Conservation (phyloP, 2,888 invertebrate species). For the Saturnia pavonia region DNA sequence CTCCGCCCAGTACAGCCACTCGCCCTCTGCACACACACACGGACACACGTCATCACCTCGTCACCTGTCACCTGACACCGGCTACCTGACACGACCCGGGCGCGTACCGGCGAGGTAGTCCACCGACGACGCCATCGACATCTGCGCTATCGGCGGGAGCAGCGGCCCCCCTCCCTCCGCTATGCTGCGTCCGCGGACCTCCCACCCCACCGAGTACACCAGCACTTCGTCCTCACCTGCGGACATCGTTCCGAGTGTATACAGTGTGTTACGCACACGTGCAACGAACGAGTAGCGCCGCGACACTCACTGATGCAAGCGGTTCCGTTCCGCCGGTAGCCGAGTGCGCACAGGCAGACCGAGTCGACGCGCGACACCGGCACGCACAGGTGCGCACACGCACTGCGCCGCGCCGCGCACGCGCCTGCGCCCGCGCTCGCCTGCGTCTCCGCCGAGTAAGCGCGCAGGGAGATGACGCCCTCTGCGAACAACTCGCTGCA, state of each 20-base stretch:
- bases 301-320: slow-evolving; percentile 32
- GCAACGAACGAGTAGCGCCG: neutral
- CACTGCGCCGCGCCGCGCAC: slow-evolving; percentile 81
- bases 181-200: slow-evolving; percentile 82
- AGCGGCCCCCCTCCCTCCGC: slow-evolving; percentile 31
- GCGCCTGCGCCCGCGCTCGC: slow-evolving; percentile 73
- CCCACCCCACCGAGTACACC: slow-evolving; percentile 89
- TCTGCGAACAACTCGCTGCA: slow-evolving; percentile 67
- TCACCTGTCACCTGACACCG: neutral
- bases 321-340: slow-evolving; percentile 58
- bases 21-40: slow-evolving; percentile 60
- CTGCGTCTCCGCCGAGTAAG: slow-evolving; percentile 84
- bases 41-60: neutral
- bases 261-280: no score
- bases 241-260: no score
- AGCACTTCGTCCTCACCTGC: slow-evolving; percentile 84
- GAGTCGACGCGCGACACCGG: slow-evolving; percentile 80
- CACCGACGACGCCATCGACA: slow-evolving; percentile 88
- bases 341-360: slow-evolving; percentile 89
- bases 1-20: slow-evolving; percentile 91
- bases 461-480: slow-evolving; percentile 84
- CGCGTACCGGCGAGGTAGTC: slow-evolving; percentile 65
- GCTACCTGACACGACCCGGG: neutral
- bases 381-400: slow-evolving; percentile 89
- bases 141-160: slow-evolving; percentile 74